A percentile compares a stretch with the other conserved stretches of the same genome.
Conservation (phyloP, 1,140 invertebrate species). For the Aphidius ervi region DNA sequence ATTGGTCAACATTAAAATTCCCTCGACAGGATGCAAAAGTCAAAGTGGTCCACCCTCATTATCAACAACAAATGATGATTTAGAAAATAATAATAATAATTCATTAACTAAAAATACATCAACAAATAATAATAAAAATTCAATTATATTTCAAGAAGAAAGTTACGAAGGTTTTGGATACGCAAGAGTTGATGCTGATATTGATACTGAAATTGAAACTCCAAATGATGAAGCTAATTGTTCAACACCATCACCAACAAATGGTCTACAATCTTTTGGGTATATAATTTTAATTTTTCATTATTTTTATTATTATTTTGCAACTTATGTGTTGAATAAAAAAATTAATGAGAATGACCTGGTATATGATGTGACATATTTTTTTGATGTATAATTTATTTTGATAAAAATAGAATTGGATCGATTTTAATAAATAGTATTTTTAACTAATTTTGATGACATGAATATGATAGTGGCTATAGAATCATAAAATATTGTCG, state of each 20-base stretch:
- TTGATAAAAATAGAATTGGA: too few species aligned
- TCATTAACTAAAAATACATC: slow-evolving; percentile 1
- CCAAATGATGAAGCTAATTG: slow-evolving; percentile 36
- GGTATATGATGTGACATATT: too few species aligned
- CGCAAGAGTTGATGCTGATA: slow-evolving; percentile 24
- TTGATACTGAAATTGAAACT: slow-evolving; percentile 38
- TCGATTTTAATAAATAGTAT: too few species aligned
- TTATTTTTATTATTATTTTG: background rate
- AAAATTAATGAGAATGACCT: background rate
- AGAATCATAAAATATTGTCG: too few species aligned
- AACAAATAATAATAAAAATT: background rate
- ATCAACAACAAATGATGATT: slow-evolving; percentile 10
- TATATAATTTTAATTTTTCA: slow-evolving; percentile 14
- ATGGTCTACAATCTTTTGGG: slow-evolving; percentile 35
- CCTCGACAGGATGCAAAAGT: slow-evolving; percentile 13
- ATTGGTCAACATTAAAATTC: background rate
- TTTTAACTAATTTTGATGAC: too few species aligned
- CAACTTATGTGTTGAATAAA: too few species aligned
- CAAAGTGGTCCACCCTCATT: slow-evolving; percentile 27
- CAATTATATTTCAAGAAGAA: slow-evolving; percentile 31
- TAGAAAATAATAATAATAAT: background rate
- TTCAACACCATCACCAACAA: slow-evolving; percentile 45
- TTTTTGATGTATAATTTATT: too few species aligned
- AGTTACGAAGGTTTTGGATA: slow-evolving; percentile 47
- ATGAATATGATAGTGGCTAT: too few species aligned